Base-by-base conservation (phyloP, 2,113 vertebrate species). In the Rattus rattus region DNA sequence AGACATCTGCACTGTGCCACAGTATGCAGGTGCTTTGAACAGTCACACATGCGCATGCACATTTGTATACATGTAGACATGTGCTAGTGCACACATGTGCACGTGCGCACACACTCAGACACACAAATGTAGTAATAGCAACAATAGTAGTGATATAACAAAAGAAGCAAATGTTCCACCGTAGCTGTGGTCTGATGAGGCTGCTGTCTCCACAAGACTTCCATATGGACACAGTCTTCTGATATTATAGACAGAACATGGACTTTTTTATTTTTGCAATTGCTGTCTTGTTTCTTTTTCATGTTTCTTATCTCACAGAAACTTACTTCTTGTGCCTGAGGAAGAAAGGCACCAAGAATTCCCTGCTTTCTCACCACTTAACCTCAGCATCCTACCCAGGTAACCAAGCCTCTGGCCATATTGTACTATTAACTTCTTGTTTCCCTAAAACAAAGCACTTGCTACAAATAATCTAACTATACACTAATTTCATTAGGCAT, bases 361-460 rank as follows among this genome's bases (percentile, higher is more conserved):
- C 16, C 43, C 36, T n/a, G 2, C 17, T 56, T 54, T 63, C 26
- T 80, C 30, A 54, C 36, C 56, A 14, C 80, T 88, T 89, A n/a
- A 59, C 65, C 47, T 26, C 7, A 72, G 56, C 2, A 52, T 39
- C 39, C 54, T 7, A 39, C 12, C 56, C 54, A 87, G 86, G 75
- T 1, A 81, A 33, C 0, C 28, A 7, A 70, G 59, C 54, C 72
- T 72, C 12, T 70, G 1, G 17, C 22, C 43, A 56, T 36, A 70
- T 20, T 89, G 9, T 39, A 17, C 16, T 49, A 67, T 33, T 87
- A 72, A 87, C 65, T 61, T 33, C 95, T 97, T 98, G 83, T 93
- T 96, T 98, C 93, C 76, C 67, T 97, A 97, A 96, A 88, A 93
- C 65, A 94, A 84, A 94, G 80, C 90, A 61, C 75, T 98, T 95